Evolutionary conservation across 2,888 invertebrate species (phyloP), one percentile per base, ranked within the genome.

Genomic region (Pyrocoelia pectoralis): DNA sequence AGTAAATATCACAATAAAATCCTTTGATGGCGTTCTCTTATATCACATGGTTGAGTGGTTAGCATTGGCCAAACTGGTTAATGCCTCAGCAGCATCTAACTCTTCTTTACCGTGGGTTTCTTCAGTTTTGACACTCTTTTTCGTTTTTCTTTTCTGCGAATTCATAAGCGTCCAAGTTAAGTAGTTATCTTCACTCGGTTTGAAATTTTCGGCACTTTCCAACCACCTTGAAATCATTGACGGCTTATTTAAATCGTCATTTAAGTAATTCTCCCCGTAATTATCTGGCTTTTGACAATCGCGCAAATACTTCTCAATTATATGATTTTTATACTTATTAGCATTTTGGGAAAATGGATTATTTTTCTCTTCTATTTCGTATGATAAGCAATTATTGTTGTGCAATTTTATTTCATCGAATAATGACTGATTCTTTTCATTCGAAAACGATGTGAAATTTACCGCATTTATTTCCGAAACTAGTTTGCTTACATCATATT

Each of bases 21-120:
- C 17, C 5, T 4, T 17, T 46, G 17, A 46, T 17, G 5, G 8
- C 9, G n/a, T 8, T 33, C 33, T 5, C 33, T 33, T 33, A 6
- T 33, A 8, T 46, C 18, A 28, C 55, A 50, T n/a, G 66, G 54
- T 65, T 74, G 69, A 5, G 78, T 74, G 72, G 78, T 80, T 1
- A n/a, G n/a, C 33, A n/a, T n/a, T 33, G n/a, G 90, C 90, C 65
- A 92, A 79, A 55, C 87, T 86, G 0, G 91, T 90, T 5, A 92
- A 81, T 0, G 91, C 90, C 66, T 91, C 90, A 0, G 91, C 91
- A 0, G 91, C 91, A 75, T 91, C 91, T 15, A 92, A 83, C 76
- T 92, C 91, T 74, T 91, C 90, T 71, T 87, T 85, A 56, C 88
- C 89, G 76, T 90, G 89, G 46, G 58, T 48, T 41, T 68, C 70